phyloP scores from a whole-genome alignment of 2,888 invertebrate genomes.

The Dicranocentrus wangi region DNA sequence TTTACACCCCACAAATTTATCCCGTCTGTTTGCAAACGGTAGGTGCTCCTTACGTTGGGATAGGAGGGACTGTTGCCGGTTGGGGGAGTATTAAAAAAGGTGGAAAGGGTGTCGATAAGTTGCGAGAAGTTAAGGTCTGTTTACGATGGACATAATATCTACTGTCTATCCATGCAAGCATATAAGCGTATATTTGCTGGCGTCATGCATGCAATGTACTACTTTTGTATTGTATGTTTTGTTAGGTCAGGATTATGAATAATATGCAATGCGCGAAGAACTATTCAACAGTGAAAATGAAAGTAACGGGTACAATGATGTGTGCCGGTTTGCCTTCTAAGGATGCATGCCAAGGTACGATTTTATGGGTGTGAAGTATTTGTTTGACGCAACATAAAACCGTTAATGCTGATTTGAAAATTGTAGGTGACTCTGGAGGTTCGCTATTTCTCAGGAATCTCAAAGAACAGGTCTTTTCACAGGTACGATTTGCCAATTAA shows the following conservation, averaged over 20 bases:
- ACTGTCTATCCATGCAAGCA: no score
- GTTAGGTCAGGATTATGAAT: slow-evolving; percentile 42
- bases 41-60: slow-evolving; percentile 27
- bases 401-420: neutral
- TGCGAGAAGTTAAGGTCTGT: slow-evolving; percentile 44
- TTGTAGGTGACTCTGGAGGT: slow-evolving; percentile 58
- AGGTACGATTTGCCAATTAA: slow-evolving; percentile 13
- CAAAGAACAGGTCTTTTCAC: slow-evolving; percentile 29
- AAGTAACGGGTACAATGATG: slow-evolving; percentile 48
- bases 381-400: no score
- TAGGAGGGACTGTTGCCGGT: slow-evolving; percentile 29
- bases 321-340: slow-evolving; percentile 33
- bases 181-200: no score
- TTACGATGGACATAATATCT: no score
- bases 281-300: slow-evolving; percentile 36
- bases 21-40: slow-evolving; percentile 47
- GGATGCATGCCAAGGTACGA: slow-evolving; percentile 47
- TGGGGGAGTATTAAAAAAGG: slow-evolving; percentile 32
- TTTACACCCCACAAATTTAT: slow-evolving; percentile 11
- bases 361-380: neutral
- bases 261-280: slow-evolving; percentile 52
- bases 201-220: no score
- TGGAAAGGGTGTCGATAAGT: slow-evolving; percentile 26
- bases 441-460: slow-evolving; percentile 39
- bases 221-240: neutral